Evolutionary conservation across 2,888 invertebrate species (phyloP), one percentile per base, ranked within the genome.

Genomic region (Melanargia galathea): DNA sequence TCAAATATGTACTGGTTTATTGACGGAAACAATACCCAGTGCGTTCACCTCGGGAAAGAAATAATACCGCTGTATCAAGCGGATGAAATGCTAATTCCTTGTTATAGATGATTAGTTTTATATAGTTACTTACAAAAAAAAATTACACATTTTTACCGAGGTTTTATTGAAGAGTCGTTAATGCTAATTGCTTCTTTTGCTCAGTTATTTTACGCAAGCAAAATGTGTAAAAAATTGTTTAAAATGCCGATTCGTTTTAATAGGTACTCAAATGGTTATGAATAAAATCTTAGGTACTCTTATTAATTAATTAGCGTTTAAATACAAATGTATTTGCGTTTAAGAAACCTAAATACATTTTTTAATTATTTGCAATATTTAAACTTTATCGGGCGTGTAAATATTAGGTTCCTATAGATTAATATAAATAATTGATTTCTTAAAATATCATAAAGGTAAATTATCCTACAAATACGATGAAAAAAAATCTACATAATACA

Each of bases 1-100:
- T 48, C 63, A 71, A 35, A 35, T 68, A 63, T 61, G 62, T 71
- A 64, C 35, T 52, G 52, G 20, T 35, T 52, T 66, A 70, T 71
- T 77, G 77, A 84, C 85, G 84, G 81, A 81, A 86, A 84, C 83
- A 85, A 20, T 49, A 10, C 64, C 68, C 75, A 76, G 86, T 76
- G 65, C 82, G 73, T 79, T 82, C 76, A 86, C 82, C 86, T 78
- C 63, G 59, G 65, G 63, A 63, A 59, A 63, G 54, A 61, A 70
- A 59, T 59, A 56, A 54, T 58, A 58, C 63, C 69, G 56, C 61
- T 64, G 65, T 60, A 60, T 60, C 30, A 45, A 60, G 40, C 58
- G 62, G 51, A 65, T 65, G 64, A 56, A 64, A 67, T 67, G 65
- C 65, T 60, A 67, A 67, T 67, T 63, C 38, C 51, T 24, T 55